A percentile compares a stretch with the other conserved stretches of the same genome.
These are phyloP conservation scores for Anseranas semipalmata DNA, from an alignment of 2,113 vertebrate genomes.

Conservation along the genomic window DNA sequence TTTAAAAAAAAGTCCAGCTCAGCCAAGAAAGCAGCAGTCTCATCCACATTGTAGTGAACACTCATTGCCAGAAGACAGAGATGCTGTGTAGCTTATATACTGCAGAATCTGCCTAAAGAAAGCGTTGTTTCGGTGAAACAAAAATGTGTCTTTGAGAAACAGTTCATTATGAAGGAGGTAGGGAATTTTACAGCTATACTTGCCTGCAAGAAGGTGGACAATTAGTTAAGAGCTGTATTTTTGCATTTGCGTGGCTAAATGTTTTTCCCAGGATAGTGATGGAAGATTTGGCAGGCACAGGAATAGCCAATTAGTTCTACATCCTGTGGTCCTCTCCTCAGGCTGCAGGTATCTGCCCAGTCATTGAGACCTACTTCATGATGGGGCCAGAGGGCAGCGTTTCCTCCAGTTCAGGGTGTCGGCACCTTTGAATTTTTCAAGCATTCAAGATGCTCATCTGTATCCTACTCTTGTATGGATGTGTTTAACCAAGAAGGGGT, in stretches of 20 bases:
- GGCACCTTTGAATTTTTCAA: neutral
- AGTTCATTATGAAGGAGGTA: neutral
- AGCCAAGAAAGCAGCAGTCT: neutral
- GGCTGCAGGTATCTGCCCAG: neutral
- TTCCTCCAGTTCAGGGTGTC: neutral
- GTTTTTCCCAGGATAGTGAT: neutral
- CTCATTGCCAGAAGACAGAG: neutral
- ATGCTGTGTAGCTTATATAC: neutral
- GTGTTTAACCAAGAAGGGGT: neutral
- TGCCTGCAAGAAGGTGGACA: neutral
- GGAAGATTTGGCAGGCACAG: too few relatives aligned
- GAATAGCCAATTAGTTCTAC: neutral
- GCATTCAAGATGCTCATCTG: neutral
- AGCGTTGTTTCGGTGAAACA: neutral
- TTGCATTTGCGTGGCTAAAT: neutral
- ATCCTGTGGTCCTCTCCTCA: neutral
- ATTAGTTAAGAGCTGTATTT: neutral
- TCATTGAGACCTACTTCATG: neutral
- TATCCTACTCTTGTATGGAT: neutral
- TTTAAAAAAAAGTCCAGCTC: neutral
- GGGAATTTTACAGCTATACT: neutral
- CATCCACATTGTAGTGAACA: too few relatives aligned
- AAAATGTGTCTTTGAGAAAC: neutral
- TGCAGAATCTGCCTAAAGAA: neutral
- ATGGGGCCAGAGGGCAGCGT: too few relatives aligned